phyloP scores from a whole-genome alignment of 2,888 invertebrate species.

The Tetragonisca angustula region DNA sequence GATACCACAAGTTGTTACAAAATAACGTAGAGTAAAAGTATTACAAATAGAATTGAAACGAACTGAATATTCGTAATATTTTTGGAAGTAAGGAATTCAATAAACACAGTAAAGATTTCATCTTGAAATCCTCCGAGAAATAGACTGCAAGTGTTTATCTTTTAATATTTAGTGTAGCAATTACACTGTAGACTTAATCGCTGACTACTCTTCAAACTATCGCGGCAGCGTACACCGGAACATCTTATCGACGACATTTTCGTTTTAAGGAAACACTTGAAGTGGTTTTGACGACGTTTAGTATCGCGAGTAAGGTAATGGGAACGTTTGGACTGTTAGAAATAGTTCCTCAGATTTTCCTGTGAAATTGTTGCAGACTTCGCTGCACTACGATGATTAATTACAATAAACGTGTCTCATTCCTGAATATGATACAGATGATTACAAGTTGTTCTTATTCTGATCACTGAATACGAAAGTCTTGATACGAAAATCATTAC shows the following conservation, averaged over 20 bases:
- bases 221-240: no score
- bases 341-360: no score
- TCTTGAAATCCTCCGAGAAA: not conserved
- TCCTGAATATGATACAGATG: not conserved
- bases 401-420: not conserved
- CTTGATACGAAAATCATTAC: not conserved
- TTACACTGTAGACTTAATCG: not conserved
- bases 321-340: constrained; percentile 3
- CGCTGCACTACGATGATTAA: not conserved
- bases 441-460: not conserved
- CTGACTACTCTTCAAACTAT: not conserved
- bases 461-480: not conserved
- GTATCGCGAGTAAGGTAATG: not conserved
- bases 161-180: not conserved
- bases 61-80: not conserved
- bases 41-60: no score
- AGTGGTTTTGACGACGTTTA: not conserved
- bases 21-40: no score
- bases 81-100: no score
- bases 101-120: not conserved
- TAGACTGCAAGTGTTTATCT: not conserved
- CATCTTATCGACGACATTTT: not conserved
- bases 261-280: not conserved
- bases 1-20: no score
- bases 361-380: no score